Percentiles rank a stretch among this genome's conserved stretches.
phyloP scores from a whole-genome alignment of 2,113 vertebrate genomes.

The Irena cyanogastra region DNA sequence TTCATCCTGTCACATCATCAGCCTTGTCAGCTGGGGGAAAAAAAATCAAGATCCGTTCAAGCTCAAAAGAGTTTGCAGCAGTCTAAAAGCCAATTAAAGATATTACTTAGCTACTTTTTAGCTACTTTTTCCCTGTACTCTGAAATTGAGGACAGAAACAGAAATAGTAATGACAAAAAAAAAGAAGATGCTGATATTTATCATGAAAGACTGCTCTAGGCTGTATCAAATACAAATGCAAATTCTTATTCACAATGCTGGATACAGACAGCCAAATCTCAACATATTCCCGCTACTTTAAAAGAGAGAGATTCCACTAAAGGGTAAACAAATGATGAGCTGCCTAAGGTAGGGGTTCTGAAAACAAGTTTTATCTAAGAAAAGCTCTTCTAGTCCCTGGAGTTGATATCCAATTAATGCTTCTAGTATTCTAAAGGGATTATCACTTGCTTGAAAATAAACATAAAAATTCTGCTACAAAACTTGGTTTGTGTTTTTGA shows the following conservation, averaged over 20 bases:
- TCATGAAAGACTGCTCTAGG: background rate
- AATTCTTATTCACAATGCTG: background rate
- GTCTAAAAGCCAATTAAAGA: background rate
- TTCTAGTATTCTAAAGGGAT: background rate
- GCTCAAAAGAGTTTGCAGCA: background rate
- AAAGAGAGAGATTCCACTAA: background rate
- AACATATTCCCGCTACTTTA: background rate
- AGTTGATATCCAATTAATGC: background rate
- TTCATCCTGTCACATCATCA: background rate
- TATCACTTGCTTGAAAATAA: background rate
- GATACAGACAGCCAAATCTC: background rate
- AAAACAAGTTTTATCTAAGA: background rate
- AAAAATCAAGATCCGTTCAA: background rate
- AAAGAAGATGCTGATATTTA: background rate
- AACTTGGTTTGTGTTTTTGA: background rate
- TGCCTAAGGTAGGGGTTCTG: background rate
- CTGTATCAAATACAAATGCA: conserved; percentile 8
- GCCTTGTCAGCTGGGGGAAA: background rate
- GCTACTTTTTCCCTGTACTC: background rate
- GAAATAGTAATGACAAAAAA: background rate
- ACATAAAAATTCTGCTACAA: background rate
- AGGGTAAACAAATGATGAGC: background rate
- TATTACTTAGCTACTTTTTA: background rate
- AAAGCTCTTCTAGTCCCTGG: background rate
- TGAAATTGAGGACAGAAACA: background rate